phyloP scores from a whole-genome alignment of 2,888 invertebrate genomes.

The Sinotaia quadrata region DNA sequence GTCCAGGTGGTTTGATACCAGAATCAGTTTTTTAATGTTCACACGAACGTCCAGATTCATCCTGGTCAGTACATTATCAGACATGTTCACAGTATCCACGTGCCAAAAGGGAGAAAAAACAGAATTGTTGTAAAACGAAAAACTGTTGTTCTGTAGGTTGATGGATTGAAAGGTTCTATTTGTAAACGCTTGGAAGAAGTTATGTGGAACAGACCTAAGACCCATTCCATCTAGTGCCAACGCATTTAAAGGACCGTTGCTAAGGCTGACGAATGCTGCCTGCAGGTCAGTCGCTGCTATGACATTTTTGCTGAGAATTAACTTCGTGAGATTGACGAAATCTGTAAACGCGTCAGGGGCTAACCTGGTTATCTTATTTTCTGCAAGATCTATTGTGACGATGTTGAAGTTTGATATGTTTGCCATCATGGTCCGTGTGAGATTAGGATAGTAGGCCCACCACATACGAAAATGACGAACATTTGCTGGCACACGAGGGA shows the following conservation, averaged over 20 bases:
- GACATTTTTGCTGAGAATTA: slow-evolving; percentile 1
- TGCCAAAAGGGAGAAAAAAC: background rate
- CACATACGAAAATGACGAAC: slow-evolving; percentile 18
- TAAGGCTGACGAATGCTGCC: background rate
- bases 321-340: background rate
- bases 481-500: slow-evolving; percentile 9
- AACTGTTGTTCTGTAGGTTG: slow-evolving; percentile 2
- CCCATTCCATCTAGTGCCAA: background rate
- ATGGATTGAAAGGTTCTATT: background rate
- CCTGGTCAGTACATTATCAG: background rate
- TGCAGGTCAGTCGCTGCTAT: slow-evolving; percentile 1
- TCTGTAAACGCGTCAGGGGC: slow-evolving; percentile 13
- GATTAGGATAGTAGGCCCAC: background rate
- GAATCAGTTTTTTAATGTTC: background rate
- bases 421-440: slow-evolving; percentile 13
- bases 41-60: background rate
- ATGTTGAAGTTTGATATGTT: slow-evolving; percentile 24
- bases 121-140: slow-evolving; percentile 10
- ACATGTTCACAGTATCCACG: background rate
- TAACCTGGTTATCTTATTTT: background rate
- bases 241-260: background rate
- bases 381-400: background rate
- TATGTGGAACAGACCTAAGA: background rate
- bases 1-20: background rate
- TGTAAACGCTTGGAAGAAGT: slow-evolving; percentile 10